Evolutionary conservation across 2,888 invertebrate species (phyloP).

Genomic region (Cosmorhoe ocellata): DNA sequence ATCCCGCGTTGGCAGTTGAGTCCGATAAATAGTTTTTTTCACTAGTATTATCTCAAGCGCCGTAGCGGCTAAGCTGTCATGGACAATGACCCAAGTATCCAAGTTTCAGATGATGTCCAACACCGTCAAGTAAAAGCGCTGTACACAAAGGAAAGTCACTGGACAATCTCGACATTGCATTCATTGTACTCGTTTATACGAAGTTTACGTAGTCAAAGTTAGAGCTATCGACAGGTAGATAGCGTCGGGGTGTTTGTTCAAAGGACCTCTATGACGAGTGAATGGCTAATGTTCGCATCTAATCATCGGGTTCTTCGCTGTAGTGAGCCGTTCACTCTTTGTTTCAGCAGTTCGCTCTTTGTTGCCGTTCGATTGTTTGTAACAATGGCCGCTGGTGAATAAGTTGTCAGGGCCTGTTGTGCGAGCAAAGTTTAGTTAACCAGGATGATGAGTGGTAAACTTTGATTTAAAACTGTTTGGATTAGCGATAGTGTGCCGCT

Average conservation of each 20-base stretch:
- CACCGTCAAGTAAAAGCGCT: conserved; percentile 24
- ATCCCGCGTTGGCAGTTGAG: too few relatives aligned
- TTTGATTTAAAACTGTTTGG: too few relatives aligned
- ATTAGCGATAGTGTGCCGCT: too few relatives aligned
- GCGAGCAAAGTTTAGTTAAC: neutral
- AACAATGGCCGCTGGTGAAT: neutral
- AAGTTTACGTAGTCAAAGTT: conserved; percentile 78
- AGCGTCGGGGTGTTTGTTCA: conserved; percentile 63
- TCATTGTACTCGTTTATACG: conserved; percentile 62
- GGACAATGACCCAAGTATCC: too few relatives aligned
- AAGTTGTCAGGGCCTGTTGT: neutral
- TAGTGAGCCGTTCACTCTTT: conserved; percentile 4
- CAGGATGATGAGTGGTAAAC: neutral
- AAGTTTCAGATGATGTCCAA: too few relatives aligned
- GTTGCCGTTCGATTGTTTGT: conserved; percentile 1
- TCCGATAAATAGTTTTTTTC: too few relatives aligned
- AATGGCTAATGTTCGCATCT: conserved; percentile 41
- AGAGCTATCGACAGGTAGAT: conserved; percentile 72
- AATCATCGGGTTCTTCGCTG: conserved; percentile 33
- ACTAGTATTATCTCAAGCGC: too few relatives aligned
- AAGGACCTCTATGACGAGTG: conserved; percentile 53
- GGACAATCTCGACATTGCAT: conserved; percentile 53
- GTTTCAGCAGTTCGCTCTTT: conserved; percentile 6
- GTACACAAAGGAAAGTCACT: conserved; percentile 53
- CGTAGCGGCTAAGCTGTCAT: too few relatives aligned